Evolutionary conservation across 2,888 invertebrate species (phyloP).

Genomic region (Nephrocerus scutellatus): DNA sequence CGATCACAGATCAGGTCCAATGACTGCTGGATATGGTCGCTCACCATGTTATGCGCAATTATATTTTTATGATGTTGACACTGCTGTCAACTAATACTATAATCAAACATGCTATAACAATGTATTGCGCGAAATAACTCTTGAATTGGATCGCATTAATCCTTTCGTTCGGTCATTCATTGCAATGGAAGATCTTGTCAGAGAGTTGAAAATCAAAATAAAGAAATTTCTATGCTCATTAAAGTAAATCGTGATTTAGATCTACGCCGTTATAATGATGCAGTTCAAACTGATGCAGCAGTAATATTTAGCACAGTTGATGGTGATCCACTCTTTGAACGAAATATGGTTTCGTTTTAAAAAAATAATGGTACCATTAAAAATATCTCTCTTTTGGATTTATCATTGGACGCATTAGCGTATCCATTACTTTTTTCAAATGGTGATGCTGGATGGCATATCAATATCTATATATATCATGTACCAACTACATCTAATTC

Average conservation of each 20-base stretch:
- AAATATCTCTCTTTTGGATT: conserved; percentile 18
- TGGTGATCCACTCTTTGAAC: conserved; percentile 14
- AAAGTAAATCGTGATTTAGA: conserved; percentile 13
- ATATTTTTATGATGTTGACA: conserved; percentile 19
- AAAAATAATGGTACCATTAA: conserved; percentile 4
- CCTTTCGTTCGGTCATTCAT: conserved; percentile 15
- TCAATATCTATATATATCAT: too few species aligned
- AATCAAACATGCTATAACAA: conserved; percentile 4
- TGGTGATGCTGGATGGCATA: conserved; percentile 17
- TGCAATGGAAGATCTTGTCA: conserved; percentile 14
- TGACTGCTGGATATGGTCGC: conserved; percentile 9
- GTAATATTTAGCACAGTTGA: conserved; percentile 15
- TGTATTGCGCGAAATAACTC: conserved; percentile 3
- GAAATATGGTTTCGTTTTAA: conserved; percentile 18
- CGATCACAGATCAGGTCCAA: conserved; percentile 7
- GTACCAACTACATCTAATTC: conserved; percentile 6
- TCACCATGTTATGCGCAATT: conserved; percentile 16
- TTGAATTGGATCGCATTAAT: conserved; percentile 16
- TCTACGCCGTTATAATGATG: conserved; percentile 37
- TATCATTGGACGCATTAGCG: conserved; percentile 17
- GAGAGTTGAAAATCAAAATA: conserved; percentile 8
- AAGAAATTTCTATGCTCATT: conserved; percentile 15
- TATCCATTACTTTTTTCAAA: conserved; percentile 21
- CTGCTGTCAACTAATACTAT: not conserved
- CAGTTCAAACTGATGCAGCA: conserved; percentile 17